These are phyloP conservation scores for Schizothorax lantsangensis DNA, from an alignment of 2,797 vertebrate genomes.

Conservation along the genomic window DNA sequence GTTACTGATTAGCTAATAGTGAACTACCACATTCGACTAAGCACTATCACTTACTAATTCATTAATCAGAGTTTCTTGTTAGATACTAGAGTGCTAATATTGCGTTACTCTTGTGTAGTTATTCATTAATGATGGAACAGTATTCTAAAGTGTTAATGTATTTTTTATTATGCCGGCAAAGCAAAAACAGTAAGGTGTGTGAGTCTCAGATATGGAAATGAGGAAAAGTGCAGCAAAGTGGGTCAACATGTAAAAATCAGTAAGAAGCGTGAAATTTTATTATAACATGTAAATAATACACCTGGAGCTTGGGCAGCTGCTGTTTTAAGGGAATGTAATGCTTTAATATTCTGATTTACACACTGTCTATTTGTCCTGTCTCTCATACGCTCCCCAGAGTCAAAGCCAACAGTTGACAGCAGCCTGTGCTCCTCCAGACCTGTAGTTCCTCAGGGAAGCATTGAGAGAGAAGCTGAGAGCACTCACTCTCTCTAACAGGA, in stretches of 20 bases:
- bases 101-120: no score
- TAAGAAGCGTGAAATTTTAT: neutral
- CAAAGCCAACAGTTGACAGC: conserved; percentile 6
- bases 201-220: neutral
- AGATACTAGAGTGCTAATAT: no score
- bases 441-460: conserved; percentile 9
- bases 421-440: conserved; percentile 14
- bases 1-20: no score
- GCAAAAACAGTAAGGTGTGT: neutral
- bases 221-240: conserved; percentile 4
- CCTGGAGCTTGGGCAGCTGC: neutral
- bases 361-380: conserved; percentile 5
- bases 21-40: no score
- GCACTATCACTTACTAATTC: no score
- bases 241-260: neutral
- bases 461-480: conserved; percentile 34
- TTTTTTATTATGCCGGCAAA: neutral
- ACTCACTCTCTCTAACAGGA: conserved; percentile 46
- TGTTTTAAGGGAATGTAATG: conserved; percentile 12
- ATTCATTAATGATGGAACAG: no score
- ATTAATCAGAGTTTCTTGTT: no score
- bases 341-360: conserved; percentile 31
- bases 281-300: neutral
- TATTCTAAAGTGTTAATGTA: no score
- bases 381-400: conserved; percentile 15